A percentile compares a stretch with the other conserved stretches of the same genome.
These are phyloP conservation scores for Antechinus flavipes DNA, from an alignment of 2,113 vertebrate genomes.

Conservation along the genomic window DNA sequence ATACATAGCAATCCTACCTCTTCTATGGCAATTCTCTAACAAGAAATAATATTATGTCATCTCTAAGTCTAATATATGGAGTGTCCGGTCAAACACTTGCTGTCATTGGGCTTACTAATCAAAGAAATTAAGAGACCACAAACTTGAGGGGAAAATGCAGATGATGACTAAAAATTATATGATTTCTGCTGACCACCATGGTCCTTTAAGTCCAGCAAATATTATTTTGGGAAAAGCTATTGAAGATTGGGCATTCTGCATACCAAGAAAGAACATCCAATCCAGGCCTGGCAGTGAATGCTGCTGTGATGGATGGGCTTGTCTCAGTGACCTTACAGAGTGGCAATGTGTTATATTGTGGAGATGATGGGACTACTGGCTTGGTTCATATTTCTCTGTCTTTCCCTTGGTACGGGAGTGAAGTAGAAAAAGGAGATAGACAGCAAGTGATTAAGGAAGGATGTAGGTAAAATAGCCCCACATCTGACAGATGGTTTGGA, in stretches of 20 bases:
- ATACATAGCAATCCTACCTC: constrained; percentile 63
- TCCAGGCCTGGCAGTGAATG: constrained; percentile 48
- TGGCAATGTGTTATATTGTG: not conserved
- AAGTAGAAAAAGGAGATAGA: not conserved
- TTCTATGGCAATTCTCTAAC: constrained; percentile 25
- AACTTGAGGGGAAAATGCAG: constrained; percentile 60
- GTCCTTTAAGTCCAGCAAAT: constrained; percentile 56
- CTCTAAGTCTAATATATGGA: constrained; percentile 71
- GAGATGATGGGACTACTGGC: not conserved
- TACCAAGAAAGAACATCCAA: constrained; percentile 70
- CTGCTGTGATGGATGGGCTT: not conserved
- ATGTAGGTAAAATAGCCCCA: not conserved
- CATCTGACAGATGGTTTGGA: not conserved
- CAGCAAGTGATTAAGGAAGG: not conserved
- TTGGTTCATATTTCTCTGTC: constrained; percentile 5
- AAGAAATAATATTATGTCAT: constrained; percentile 42
- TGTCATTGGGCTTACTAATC: constrained; percentile 73
- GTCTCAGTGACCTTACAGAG: not conserved
- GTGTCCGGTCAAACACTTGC: constrained; percentile 59
- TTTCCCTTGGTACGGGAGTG: not conserved
- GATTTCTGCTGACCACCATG: constrained; percentile 65
- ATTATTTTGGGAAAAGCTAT: constrained; percentile 69
- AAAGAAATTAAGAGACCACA: constrained; percentile 78
- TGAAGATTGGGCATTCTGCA: constrained; percentile 67
- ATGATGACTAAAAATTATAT: constrained; percentile 77